phyloP scores from a whole-genome alignment of 2,797 vertebrate species.

The Cyclura pinguis region DNA sequence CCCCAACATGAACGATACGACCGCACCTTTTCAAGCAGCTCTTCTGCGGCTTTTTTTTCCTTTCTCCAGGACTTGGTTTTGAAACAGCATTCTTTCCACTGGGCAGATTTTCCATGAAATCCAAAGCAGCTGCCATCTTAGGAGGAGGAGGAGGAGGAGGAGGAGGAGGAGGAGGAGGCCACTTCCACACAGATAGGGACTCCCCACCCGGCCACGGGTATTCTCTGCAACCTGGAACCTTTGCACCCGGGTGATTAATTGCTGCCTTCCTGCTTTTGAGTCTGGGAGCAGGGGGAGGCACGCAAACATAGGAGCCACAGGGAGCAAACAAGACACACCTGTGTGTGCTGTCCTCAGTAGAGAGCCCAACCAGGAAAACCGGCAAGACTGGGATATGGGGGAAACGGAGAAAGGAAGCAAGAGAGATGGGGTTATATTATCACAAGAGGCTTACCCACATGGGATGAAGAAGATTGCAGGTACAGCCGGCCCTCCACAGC shows the following conservation, averaged over 20 bases:
- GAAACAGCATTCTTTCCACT: conserved; percentile 74
- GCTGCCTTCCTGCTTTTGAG: background rate
- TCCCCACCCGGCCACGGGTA: background rate
- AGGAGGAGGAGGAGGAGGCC: conserved; percentile 59
- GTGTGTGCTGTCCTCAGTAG: too few relatives aligned
- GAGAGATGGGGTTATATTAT: background rate
- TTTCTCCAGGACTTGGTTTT: conserved; percentile 68
- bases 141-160: conserved; percentile 59
- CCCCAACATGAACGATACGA: conserved; percentile 16
- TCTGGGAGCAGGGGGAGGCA: too few relatives aligned
- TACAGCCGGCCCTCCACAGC: background rate
- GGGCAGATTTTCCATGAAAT: conserved; percentile 75
- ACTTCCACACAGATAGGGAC: conserved; percentile 60
- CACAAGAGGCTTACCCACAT: background rate
- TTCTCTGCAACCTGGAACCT: background rate
- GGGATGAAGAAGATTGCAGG: background rate
- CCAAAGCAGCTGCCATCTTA: conserved; percentile 75
- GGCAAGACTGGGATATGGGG: too few relatives aligned
- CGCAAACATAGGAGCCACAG: background rate
- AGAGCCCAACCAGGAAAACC: too few relatives aligned
- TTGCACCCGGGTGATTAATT: background rate
- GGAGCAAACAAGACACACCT: too few relatives aligned
- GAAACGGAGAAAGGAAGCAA: background rate
- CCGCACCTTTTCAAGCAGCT: conserved; percentile 55
- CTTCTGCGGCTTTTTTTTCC: conserved; percentile 63